Percentiles rank a stretch among this genome's conserved stretches.
Conservation (phyloP, 2,797 vertebrate species). For the Telmatherina bonti region DNA sequence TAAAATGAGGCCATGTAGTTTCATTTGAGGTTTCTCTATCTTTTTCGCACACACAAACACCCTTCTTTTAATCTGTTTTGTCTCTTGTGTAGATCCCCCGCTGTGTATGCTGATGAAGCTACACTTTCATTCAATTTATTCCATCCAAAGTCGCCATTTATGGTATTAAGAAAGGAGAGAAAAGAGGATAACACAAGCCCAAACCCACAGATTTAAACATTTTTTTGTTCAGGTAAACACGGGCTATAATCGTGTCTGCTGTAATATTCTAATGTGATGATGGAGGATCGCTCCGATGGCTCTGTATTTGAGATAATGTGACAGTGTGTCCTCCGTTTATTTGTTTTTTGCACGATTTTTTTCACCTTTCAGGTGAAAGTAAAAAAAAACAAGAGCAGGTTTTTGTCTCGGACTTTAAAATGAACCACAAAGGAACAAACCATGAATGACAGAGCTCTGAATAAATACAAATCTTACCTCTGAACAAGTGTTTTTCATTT, state of each 20-base stretch:
- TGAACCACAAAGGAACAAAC: neutral
- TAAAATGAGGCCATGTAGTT: slow-evolving; percentile 43
- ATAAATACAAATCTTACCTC: neutral
- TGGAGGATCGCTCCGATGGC: neutral
- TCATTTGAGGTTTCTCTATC: slow-evolving; percentile 8
- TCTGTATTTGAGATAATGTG: neutral
- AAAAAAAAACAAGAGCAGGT: neutral
- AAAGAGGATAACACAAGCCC: neutral
- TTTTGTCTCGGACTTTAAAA: slow-evolving; percentile 11
- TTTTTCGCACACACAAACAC: slow-evolving; percentile 9
- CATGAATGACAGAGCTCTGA: neutral
- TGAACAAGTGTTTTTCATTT: too few species aligned
- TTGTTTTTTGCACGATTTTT: slow-evolving; percentile 7
- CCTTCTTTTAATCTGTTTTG: slow-evolving; percentile 1
- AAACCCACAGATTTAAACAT: neutral
- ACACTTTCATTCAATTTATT: neutral
- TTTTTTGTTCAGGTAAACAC: neutral
- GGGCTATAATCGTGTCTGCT: slow-evolving; percentile 1
- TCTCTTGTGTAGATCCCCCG: neutral
- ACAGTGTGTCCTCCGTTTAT: neutral
- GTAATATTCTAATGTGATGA: slow-evolving; percentile 10
- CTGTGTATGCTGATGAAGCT: neutral
- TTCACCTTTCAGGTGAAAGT: neutral
- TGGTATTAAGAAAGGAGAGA: neutral
- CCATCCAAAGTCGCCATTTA: neutral